Base-by-base conservation (phyloP, 1,140 invertebrate genomes). In the Leptestheria dahalacensis region DNA sequence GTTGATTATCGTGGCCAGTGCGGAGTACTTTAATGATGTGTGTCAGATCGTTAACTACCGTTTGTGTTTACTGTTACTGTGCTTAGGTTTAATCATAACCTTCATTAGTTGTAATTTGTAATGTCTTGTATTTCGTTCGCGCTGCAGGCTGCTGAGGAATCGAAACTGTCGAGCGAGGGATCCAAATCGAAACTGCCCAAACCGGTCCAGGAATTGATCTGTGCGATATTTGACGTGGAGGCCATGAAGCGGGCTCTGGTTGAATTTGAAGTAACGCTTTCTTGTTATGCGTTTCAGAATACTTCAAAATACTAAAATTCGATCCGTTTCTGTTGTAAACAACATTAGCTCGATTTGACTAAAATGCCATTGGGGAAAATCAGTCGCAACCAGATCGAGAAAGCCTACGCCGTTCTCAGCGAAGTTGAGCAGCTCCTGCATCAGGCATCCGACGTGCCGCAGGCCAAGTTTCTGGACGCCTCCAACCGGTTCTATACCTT, bases 301-400 rank as follows among this genome's bases (percentile, higher is more conserved):
- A n/a, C n/a, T n/a, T n/a, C n/a, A n/a, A n/a, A n/a, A n/a, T n/a
- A n/a, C n/a, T n/a, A n/a, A n/a, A n/a, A n/a, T n/a, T n/a, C n/a
- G n/a, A n/a, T n/a, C n/a, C n/a, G n/a, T n/a, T n/a, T n/a, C n/a
- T n/a, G n/a, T n/a, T 84, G 68, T 67, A n/a, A n/a, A n/a, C n/a
- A n/a, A 59, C 59, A 69, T 57, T 65, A 86, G 79, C 79, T 97
- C 65, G 94, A 98, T 74, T 79, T 89, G 64, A 90, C 94, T 54
- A 97, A 97, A 74, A 95, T 98, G 93, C 95, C 95, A 0, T 73
- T 98, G 1, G 95, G 94, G 49, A 98, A 98, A 75, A 70, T 99
- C 0, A 97, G 93, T 11, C 83, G 86, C 66, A 84, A 84, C 61
- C 93, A 98, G 74, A 84, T 99, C 41, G 79, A 88, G 66, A 75